Conservation (phyloP, 92 coral and sea anemone species). For the Zoanthus gigantus region DNA sequence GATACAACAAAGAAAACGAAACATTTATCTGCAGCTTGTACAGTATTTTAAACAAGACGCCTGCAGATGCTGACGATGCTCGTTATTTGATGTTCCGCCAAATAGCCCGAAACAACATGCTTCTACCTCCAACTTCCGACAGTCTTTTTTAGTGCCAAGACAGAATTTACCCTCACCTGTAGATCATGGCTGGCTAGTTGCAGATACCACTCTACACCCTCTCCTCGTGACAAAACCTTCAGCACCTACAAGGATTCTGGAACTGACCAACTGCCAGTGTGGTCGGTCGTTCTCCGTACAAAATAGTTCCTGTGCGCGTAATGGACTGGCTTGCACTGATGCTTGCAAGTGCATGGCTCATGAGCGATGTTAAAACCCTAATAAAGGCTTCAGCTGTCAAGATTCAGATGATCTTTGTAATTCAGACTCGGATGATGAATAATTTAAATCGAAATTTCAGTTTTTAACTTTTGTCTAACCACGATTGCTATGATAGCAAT, state of each 20-base stretch:
- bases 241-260: not conserved
- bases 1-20: slow-evolving; percentile 37
- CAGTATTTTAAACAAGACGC: slow-evolving; percentile 22
- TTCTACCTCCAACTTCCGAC: slow-evolving; percentile 49
- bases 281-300: not conserved
- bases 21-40: slow-evolving; percentile 49
- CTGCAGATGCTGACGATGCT: slow-evolving; percentile 24
- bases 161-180: slow-evolving; percentile 31
- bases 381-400: not conserved
- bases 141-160: not conserved
- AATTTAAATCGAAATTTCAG: not conserved
- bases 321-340: not conserved
- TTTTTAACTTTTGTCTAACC: not conserved
- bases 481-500: not conserved
- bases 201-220: not conserved
- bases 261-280: slow-evolving; percentile 4
- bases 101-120: slow-evolving; percentile 14
- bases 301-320: not conserved
- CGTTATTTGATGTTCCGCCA: slow-evolving; percentile 25
- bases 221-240: not conserved
- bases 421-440: slow-evolving; percentile 16
- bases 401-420: slow-evolving; percentile 6
- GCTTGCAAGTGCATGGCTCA: slow-evolving; percentile 9
- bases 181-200: slow-evolving; percentile 18
- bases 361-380: slow-evolving; percentile 1